Base-by-base conservation (phyloP, 2,797 vertebrate genomes). In the Acanthopagrus latus region DNA sequence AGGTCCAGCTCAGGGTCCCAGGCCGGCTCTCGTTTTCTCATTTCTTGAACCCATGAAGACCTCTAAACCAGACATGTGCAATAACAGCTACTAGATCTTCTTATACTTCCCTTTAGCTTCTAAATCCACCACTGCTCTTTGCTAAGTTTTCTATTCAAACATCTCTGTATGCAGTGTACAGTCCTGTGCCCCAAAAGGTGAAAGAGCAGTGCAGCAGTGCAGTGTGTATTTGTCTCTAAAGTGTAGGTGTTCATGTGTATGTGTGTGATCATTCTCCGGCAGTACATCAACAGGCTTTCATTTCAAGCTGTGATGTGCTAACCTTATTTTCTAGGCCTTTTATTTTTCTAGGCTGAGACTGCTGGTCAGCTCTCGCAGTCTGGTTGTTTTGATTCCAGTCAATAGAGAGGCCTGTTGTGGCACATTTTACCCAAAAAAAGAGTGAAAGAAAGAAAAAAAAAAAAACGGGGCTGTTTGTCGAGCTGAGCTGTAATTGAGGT, bases 401-500 rank as follows among this genome's bases (percentile, higher is more conserved):
- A 78, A 93, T 88, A 91, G 82, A 88, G 86, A 89, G 76, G 83
- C 84, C 84, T 90, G 87, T 90, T 91, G 90, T 90, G 87, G 83
- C 83, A 84, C 80, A 82, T 91, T 86, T 84, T 60, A 85, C 33
- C 33, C 33, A 38, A 17, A 64, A 67, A 46, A 65, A 41, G 68
- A 71, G 52, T 23, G 25, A 38, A 44, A 65, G 20, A 44, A 20
- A 2, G 20, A 66, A 54, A 13, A 14, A 66, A 72, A 83, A n/a
- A 69, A 83, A 88, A 83, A 62, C 52, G 43, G 63, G 63, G 62
- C 76, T 88, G 87, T 91, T 87, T 89, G 82, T 84, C 3, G 82
- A 88, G 82, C 86, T 64, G 77, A 86, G 87, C 87, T 91, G 84
- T 91, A 91, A 91, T 91, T 91, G 90, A 91, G 87, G 90, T 89